Evolutionary conservation across 1,140 invertebrate species (phyloP).

Genomic region (Ridgeia piscesae): DNA sequence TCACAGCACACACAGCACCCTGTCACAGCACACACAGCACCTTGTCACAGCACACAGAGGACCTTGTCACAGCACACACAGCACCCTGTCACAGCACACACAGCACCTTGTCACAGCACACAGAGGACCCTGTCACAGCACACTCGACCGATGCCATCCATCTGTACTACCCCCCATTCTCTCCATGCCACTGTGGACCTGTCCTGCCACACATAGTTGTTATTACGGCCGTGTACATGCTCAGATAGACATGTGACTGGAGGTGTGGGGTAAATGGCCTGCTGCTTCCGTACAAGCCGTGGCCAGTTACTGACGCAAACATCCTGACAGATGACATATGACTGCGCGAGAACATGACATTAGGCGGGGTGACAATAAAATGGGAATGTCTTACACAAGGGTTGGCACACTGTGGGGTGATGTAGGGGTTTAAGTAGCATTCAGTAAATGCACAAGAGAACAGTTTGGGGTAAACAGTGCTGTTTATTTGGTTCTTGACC

Average conservation of each 20-base stretch:
- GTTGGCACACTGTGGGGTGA: neutral
- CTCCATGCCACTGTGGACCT: no score
- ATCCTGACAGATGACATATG: neutral
- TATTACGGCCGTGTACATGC: no score
- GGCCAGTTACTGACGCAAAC: neutral
- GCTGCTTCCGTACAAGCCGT: neutral
- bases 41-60: no score
- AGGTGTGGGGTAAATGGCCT: neutral
- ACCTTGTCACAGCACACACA: no score
- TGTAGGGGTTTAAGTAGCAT: neutral
- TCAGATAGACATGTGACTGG: neutral
- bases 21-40: no score
- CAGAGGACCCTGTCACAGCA: no score
- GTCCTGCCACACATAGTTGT: no score
- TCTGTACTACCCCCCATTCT: no score
- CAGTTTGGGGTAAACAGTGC: neutral
- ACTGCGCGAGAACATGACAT: neutral
- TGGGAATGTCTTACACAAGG: neutral
- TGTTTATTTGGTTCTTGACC: neutral
- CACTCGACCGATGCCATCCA: no score
- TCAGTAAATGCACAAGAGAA: neutral
- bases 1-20: no score
- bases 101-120: no score
- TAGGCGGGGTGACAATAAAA: neutral
- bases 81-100: no score